These are phyloP conservation scores for Gobius niger DNA, from an alignment of 2,113 vertebrate species.

Conservation along the genomic window DNA sequence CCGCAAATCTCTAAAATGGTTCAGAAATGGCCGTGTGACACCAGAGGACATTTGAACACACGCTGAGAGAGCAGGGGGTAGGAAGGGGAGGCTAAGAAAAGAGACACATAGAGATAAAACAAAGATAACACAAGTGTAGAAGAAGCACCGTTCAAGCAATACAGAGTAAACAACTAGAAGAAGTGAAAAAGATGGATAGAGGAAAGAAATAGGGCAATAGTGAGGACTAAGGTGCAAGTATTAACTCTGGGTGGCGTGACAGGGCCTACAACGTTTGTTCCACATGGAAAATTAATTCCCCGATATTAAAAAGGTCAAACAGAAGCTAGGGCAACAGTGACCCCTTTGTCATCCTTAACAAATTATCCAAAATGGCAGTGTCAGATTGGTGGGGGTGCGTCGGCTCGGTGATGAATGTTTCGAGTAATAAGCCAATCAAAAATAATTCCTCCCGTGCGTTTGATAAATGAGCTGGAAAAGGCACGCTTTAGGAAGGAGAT, in stretches of 20 bases:
- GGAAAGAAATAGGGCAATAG: slow-evolving; percentile 41
- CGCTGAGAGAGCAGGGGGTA: slow-evolving; percentile 27
- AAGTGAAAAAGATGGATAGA: slow-evolving; percentile 15
- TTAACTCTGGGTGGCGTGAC: slow-evolving; percentile 82
- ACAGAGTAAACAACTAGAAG: slow-evolving; percentile 21
- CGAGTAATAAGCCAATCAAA: slow-evolving; percentile 91
- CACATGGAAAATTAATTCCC: slow-evolving; percentile 94
- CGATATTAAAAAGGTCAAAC: slow-evolving; percentile 97
- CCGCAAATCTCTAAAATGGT: slow-evolving; percentile 73
- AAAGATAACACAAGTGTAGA: neutral
- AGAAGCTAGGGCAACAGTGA: slow-evolving; percentile 85
- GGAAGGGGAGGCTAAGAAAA: slow-evolving; percentile 13
- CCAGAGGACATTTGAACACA: slow-evolving; percentile 66
- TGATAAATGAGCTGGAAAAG: slow-evolving; percentile 80
- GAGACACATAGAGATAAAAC: slow-evolving; percentile 22
- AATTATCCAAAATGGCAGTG: slow-evolving; percentile 92
- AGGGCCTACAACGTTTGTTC: slow-evolving; percentile 94
- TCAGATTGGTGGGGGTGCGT: slow-evolving; percentile 85
- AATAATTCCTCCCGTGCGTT: slow-evolving; percentile 80
- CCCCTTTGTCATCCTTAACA: slow-evolving; percentile 93
- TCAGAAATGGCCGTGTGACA: slow-evolving; percentile 72
- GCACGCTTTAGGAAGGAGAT: slow-evolving; percentile 68
- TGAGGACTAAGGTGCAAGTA: slow-evolving; percentile 84
- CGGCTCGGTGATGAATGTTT: slow-evolving; percentile 85
- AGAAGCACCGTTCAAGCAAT: neutral